Percentiles rank a stretch among this genome's conserved stretches.
Conservation (phyloP, 2,888 invertebrate genomes). For the Oxycera nigricornis region DNA sequence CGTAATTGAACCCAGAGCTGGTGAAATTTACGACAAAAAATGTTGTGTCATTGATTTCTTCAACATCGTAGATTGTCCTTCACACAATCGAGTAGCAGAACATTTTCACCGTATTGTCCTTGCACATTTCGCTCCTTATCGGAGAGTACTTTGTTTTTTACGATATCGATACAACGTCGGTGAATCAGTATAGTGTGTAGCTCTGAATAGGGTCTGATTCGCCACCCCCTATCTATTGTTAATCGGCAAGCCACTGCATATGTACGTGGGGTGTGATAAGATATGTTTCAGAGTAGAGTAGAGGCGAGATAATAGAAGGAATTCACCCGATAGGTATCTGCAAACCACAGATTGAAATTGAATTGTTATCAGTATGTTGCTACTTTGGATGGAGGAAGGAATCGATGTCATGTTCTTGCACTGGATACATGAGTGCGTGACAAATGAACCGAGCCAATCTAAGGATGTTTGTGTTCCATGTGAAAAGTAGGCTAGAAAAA, state of each 20-base stretch:
- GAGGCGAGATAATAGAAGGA: constrained; percentile 5
- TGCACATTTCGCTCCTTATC: constrained; percentile 21
- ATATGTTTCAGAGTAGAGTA: background rate
- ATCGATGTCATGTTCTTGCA: background rate
- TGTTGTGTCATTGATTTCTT: constrained; percentile 37
- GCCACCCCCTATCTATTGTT: background rate
- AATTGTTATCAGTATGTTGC: constrained; percentile 15
- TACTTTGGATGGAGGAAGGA: background rate
- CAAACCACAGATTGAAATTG: constrained; percentile 37
- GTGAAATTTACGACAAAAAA: constrained; percentile 39
- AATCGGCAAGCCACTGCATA: background rate
- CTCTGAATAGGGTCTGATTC: background rate
- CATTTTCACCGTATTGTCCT: background rate
- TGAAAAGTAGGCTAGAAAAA: background rate
- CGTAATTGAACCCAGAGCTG: constrained; percentile 36
- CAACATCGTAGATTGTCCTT: background rate
- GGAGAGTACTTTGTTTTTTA: constrained; percentile 26
- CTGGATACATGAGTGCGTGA: background rate
- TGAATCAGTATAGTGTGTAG: background rate
- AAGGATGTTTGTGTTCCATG: background rate
- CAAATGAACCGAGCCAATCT: no score
- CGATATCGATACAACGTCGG: background rate
- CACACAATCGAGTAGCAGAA: background rate
- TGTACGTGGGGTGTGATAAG: background rate
- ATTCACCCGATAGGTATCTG: background rate